These are phyloP conservation scores for Bedellia somnulentella DNA, from an alignment of 2,888 invertebrate genomes.

Conservation along the genomic window DNA sequence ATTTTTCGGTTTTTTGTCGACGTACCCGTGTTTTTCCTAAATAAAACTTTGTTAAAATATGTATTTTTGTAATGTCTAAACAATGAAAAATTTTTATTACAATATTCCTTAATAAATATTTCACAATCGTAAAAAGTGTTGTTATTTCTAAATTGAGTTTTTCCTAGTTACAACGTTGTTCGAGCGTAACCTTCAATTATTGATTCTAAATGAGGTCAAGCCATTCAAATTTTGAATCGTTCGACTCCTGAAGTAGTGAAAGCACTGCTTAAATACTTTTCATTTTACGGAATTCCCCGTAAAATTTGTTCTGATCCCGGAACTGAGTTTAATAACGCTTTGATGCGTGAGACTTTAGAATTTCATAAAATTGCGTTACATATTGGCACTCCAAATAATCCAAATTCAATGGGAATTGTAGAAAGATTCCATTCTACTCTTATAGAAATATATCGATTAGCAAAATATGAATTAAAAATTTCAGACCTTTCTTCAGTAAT, in stretches of 20 bases:
- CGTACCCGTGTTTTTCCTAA: too few species aligned
- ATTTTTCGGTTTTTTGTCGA: too few species aligned
- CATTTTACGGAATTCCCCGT: slow-evolving; percentile 8
- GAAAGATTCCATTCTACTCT: slow-evolving; percentile 10
- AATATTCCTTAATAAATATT: too few species aligned
- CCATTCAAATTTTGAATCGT: neutral
- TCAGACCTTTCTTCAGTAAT: slow-evolving; percentile 1
- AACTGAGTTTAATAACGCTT: slow-evolving; percentile 9
- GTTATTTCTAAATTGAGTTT: too few species aligned
- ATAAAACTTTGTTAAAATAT: too few species aligned
- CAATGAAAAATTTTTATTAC: too few species aligned
- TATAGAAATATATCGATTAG: neutral
- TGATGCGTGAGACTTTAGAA: slow-evolving; percentile 10
- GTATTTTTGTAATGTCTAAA: too few species aligned
- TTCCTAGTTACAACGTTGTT: too few species aligned
- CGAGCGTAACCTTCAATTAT: too few species aligned
- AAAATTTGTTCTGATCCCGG: slow-evolving; percentile 10
- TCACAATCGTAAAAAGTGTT: too few species aligned
- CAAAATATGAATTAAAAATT: slow-evolving; percentile 1
- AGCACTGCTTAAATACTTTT: slow-evolving; percentile 11
- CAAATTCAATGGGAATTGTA: slow-evolving; percentile 12
- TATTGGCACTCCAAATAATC: slow-evolving; percentile 13
- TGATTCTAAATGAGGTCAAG: slow-evolving; percentile 5
- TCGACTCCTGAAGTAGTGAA: slow-evolving; percentile 10
- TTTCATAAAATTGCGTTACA: slow-evolving; percentile 13